phyloP scores from a whole-genome alignment of 1,140 invertebrate species.

The Lanistes nyassanus region DNA sequence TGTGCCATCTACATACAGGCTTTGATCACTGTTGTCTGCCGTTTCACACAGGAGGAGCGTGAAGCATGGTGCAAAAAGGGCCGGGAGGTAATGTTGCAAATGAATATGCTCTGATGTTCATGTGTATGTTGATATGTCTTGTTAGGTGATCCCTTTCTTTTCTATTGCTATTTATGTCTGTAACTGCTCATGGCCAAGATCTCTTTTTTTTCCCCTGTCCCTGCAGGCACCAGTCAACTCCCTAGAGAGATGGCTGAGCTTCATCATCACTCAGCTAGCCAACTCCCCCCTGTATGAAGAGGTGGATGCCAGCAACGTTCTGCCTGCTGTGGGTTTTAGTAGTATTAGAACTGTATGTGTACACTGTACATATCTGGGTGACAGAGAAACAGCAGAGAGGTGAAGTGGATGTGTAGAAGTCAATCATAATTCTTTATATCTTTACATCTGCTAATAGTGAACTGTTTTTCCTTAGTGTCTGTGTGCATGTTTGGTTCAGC shows the following conservation, averaged over 20 bases:
- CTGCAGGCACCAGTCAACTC: conserved; percentile 40
- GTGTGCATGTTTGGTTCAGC: too few species aligned
- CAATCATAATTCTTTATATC: too few species aligned
- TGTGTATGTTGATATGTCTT: not conserved
- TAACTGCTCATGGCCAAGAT: not conserved
- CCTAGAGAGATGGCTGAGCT: conserved; percentile 62
- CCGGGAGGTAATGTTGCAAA: conserved; percentile 38
- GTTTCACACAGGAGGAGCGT: conserved; percentile 71
- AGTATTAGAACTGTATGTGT: too few species aligned
- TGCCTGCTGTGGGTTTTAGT: conserved; percentile 54
- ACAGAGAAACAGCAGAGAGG: too few species aligned
- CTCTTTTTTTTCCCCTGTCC: conserved; percentile 7
- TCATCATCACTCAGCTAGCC: conserved; percentile 69
- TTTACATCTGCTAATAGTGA: too few species aligned
- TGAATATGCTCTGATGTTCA: too few species aligned
- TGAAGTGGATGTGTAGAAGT: too few species aligned
- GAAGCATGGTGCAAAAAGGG: conserved; percentile 65
- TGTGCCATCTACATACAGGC: conserved; percentile 91
- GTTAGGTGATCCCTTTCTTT: not conserved
- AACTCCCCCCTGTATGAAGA: conserved; percentile 70
- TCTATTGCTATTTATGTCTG: not conserved
- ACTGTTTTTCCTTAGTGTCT: too few species aligned
- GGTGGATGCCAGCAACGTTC: conserved; percentile 48
- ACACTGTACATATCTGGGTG: too few species aligned
- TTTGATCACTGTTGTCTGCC: conserved; percentile 77